Evolutionary conservation across 2,113 vertebrate species (phyloP).

Genomic region (Sus scrofa): DNA sequence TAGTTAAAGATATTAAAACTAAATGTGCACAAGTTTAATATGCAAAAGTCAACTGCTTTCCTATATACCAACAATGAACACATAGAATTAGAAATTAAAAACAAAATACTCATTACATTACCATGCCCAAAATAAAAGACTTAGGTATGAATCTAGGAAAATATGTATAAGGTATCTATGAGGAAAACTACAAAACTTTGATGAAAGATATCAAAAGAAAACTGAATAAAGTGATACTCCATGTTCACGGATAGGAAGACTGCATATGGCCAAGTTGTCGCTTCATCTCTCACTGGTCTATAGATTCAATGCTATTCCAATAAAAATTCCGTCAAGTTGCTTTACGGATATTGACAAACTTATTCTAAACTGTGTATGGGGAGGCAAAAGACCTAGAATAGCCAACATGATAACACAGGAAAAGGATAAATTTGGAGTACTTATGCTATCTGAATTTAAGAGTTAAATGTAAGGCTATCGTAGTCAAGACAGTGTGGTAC

Average conservation of each 20-base stretch:
- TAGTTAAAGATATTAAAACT: neutral
- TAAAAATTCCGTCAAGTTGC: neutral
- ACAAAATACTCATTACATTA: neutral
- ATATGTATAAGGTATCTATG: neutral
- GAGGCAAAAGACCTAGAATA: neutral
- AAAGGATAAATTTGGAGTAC: neutral
- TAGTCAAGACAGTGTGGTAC: neutral
- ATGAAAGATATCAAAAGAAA: neutral
- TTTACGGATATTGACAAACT: neutral
- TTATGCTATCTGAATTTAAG: neutral
- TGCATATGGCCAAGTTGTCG: neutral
- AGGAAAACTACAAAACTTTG: neutral
- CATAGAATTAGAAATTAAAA: neutral
- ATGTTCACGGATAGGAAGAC: neutral
- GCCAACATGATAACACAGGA: neutral
- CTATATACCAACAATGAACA: neutral
- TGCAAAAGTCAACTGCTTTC: neutral
- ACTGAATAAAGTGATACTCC: neutral
- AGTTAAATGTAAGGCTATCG: neutral
- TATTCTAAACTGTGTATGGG: neutral
- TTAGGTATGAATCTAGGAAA: conserved; percentile 8
- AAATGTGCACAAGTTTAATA: neutral
- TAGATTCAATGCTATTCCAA: neutral
- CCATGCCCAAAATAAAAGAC: neutral
- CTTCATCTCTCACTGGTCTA: neutral